Base-by-base conservation (phyloP, 2,888 invertebrate species). In the Sycophila texana region DNA sequence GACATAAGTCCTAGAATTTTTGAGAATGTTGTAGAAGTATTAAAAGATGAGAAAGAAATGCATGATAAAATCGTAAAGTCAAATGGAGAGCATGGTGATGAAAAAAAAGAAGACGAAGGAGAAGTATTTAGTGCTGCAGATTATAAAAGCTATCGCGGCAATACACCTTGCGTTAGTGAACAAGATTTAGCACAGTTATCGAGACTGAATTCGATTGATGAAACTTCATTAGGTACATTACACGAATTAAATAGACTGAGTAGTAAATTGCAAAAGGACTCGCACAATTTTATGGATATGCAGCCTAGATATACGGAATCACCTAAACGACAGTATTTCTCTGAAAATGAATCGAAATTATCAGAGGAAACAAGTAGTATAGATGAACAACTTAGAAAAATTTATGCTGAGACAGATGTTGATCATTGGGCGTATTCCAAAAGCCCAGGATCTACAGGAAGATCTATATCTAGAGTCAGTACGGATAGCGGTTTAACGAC, bases 221-320 rank as follows among this genome's bases (percentile, higher is more conserved):
- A 95, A 90, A 94, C 94, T 82, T 94, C 95, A 77, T 93, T 95
- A 89, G 95, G 95, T 90, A 95, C 95, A 91, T 92, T 95, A 88
- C 94, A 95, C 87, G 95, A 95, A 91, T 92, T 95, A 90, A 95
- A 95, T 92, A 93, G 94, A 89, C 90, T 95, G 86, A 95, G 95
- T 88, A 94, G 92, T 83, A 95, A 95, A 91, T 92, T 95, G 87
- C 94, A 95, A 86, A 94, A 95, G 91, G 95, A 95, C 91, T 95
- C 95, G 79, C 93, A 94, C 89, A 95, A 95, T 90, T 92, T 95
- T 85, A 94, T 95, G 91, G 95, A 95, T 89, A 92, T 95, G 83
- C 94, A 95, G 90, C 93, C 93, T 85, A 93, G 94, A 89, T 91
- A 95, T 83, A 91, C 94, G 87, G 94, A 94, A 88, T 94, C 94